Evolutionary conservation across 1,140 invertebrate genomes (phyloP), one percentile per base, ranked within the genome.

Genomic region (Drosophila kurseongensis): DNA sequence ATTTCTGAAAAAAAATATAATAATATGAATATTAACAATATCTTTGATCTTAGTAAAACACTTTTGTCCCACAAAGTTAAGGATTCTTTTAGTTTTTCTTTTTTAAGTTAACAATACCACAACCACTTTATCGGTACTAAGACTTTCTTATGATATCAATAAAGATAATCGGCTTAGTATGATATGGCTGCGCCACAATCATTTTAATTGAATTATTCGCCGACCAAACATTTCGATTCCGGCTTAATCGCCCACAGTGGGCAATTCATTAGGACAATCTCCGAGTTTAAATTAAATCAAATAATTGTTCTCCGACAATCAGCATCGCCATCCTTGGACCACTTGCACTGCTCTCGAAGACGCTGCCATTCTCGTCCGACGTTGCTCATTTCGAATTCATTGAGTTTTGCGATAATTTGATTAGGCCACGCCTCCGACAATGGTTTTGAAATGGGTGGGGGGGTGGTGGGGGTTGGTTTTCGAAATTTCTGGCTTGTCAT

Each of bases 381-480:
- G 73, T 48, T 54, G 69, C 71, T 74, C 69, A 80, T 84, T 61
- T 69, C 58, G 36, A 80, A 84, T 80, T 51, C 71, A 82, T 82
- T 82, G 59, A 78, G 61, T 66, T 76, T 80, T 73, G 79, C 55
- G 78, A 65, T 66, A 63, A 84, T 80, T 85, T 80, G 69, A 85
- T 84, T 84, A 77, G 77, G 77, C 77, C 74, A 62, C 74, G 69
- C 66, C 69, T 41, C 32, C 55, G 27, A 32, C 42, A 32, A 23
- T 65, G 16, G 13, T 7, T 18, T 5, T 3, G 1, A 16, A 51
- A 27, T 13, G 18, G 1, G 2, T 13, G 9, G 57, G 14, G 23
- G 23, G 23, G 2, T n/a, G 23, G 23, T 1, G 18, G 2, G 5
- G 0, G 9, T n/a, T 55, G 23, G 5, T 14, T 45, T 7, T 38